Evolutionary conservation across 2,797 vertebrate genomes (phyloP), one percentile per base, ranked within the genome.

Genomic region (Trichosurus vulpecula): DNA sequence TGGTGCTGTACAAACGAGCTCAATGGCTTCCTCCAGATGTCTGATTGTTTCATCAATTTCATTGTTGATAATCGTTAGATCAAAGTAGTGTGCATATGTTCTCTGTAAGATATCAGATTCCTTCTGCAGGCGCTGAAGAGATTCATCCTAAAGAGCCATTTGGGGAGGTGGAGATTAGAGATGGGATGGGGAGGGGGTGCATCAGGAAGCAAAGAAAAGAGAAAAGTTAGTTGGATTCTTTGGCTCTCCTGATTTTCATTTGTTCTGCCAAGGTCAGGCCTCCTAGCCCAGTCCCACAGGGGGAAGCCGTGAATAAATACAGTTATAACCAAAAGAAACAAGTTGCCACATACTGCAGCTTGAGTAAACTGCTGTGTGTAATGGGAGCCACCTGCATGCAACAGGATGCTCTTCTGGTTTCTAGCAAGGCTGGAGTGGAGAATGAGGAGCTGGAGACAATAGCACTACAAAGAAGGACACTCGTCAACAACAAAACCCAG

Each of bases 11-110:
- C 99, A 99, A 98, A 99, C 99, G 97, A 99, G 99, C 97, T 99
- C 99, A 94, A 99, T 99, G 97, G 99, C 99, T 99, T 99, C 99
- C 98, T 99, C 99, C 99, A 99, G 99, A 98, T 99, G 99, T 98
- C 99, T 98, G 99, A 99, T 99, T 98, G 99, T 99, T 98, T 99
- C 99, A 94, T 99, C 99, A 87, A 99, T 99, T 99, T 99, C 99
- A 89, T 99, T 99, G 99, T 99, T 99, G 99, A 99, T 99, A 99
- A 99, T 99, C 98, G 99, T 99, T 98, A 99, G 99, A 99, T 99
- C 99, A 96, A 99, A 99, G 99, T 99, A 99, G 99, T 99, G 99
- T 97, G 99, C 99, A 98, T 99, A 99, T 94, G 99, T 99, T 99
- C 99, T 99, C 99, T 99, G 99, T 94, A 99, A 99, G 98, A 99